phyloP scores from a whole-genome alignment of 2,888 invertebrate species.

The Onthophagus sagittarius region DNA sequence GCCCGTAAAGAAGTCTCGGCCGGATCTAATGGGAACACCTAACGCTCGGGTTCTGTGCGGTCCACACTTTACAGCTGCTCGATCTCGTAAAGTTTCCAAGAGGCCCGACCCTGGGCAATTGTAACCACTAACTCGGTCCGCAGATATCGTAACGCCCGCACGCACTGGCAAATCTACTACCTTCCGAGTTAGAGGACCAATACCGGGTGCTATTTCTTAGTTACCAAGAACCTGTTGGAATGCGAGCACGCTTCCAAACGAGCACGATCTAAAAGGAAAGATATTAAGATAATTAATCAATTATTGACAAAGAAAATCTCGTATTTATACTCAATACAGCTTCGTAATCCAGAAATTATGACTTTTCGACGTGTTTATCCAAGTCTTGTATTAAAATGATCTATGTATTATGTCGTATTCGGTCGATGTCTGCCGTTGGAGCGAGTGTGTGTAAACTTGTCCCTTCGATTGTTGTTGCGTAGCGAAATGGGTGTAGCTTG shows the following conservation, averaged over 20 bases:
- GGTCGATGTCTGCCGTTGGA: background rate
- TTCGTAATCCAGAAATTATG: no score
- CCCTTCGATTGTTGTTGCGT: background rate
- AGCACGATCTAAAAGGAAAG: no score
- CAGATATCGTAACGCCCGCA: conserved; percentile 16
- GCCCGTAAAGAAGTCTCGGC: conserved; percentile 29
- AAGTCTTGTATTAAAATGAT: background rate
- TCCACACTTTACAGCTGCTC: conserved; percentile 30
- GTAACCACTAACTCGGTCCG: conserved; percentile 17
- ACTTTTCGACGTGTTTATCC: background rate
- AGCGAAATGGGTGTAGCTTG: background rate
- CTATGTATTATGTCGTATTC: background rate
- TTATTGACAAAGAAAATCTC: no score
- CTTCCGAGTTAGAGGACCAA: background rate
- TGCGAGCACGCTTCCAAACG: background rate
- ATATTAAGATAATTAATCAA: no score
- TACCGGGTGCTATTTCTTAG: background rate
- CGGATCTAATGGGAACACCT: conserved; percentile 34
- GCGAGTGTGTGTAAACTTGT: background rate
- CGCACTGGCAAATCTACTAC: conserved; percentile 11
- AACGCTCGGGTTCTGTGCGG: conserved; percentile 33
- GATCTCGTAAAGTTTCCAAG: conserved; percentile 27
- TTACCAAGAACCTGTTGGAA: background rate
- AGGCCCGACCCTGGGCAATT: conserved; percentile 21
- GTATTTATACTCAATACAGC: no score